Evolutionary conservation across 2,113 vertebrate genomes (phyloP), one percentile per base, ranked within the genome.

Genomic region (Aegotheles bennettii): DNA sequence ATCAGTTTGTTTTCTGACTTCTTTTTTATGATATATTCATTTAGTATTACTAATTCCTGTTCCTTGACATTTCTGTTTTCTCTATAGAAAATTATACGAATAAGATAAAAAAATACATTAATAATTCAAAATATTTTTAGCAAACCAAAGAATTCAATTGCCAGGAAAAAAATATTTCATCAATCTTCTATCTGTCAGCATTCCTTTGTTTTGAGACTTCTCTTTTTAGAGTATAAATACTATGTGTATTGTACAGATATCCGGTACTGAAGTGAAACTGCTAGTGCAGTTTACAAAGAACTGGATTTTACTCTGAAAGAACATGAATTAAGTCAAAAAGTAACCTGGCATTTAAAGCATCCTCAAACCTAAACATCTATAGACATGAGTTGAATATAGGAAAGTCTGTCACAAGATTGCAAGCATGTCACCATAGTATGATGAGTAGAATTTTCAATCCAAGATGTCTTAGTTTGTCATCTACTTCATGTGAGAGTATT

Each of bases 131-230:
- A n/a, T 70, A 61, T 54, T 74, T 81, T 94, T 93, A 78, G 40
- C 24, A 35, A 78, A 81, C 77, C 9, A 36, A 80, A 63, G 10
- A 85, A 76, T 48, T 88, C 7, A 65, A 10, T 60, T 92, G 57
- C 20, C 40, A 53, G 38, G 31, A 21, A 56, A 67, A 67, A 71
- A 61, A 14, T 16, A 38, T 10, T 67, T 64, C 29, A 80, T 90
- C 71, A 82, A 51, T 95, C 70, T 87, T 82, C 60, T 50, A 29
- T 63, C 63, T 84, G 51, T 85, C 57, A 76, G 40, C 48, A 51
- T 73, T 93, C 68, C 48, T 95, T 90, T 95, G 68, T 73, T 93
- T 63, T 87, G 18, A 89, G 50, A 36, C 40, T 93, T 91, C 61
- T 79, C 15, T 79, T 85, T 91, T 60, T 60, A 77, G 53, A 23